Conservation (phyloP, 2,113 vertebrate species). For the Phylloscopus trochilus region DNA sequence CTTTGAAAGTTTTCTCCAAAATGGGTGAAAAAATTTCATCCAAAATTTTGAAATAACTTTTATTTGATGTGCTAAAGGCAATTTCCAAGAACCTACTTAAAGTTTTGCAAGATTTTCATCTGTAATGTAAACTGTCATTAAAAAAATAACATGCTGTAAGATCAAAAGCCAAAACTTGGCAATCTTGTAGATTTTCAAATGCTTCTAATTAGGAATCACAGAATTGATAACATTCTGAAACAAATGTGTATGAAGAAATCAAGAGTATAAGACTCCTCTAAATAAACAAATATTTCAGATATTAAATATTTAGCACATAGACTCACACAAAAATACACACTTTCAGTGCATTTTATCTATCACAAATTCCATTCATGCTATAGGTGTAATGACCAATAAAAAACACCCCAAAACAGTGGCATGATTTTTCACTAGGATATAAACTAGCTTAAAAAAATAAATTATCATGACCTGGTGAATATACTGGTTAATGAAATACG, state of each 20-base stretch:
- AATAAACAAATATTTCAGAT: background rate
- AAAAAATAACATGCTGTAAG: background rate
- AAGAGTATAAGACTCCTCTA: background rate
- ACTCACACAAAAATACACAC: background rate
- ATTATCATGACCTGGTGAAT: background rate
- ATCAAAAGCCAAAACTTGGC: background rate
- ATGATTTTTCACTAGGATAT: background rate
- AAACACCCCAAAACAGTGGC: background rate
- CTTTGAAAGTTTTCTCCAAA: background rate
- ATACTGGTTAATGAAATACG: background rate
- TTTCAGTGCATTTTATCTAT: background rate
- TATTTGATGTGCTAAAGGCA: background rate
- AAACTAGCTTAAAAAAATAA: background rate
- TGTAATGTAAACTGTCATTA: background rate
- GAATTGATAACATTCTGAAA: background rate
- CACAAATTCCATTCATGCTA: background rate
- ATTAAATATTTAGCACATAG: background rate
- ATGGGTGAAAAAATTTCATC: background rate
- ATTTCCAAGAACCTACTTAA: background rate
- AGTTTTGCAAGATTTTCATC: background rate
- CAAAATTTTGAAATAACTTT: background rate
- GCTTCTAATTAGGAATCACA: background rate
- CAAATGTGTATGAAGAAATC: background rate
- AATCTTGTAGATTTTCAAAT: background rate
- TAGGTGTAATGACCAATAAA: background rate